phyloP scores from a whole-genome alignment of 1,140 invertebrate genomes.

The Gryon sp. region DNA sequence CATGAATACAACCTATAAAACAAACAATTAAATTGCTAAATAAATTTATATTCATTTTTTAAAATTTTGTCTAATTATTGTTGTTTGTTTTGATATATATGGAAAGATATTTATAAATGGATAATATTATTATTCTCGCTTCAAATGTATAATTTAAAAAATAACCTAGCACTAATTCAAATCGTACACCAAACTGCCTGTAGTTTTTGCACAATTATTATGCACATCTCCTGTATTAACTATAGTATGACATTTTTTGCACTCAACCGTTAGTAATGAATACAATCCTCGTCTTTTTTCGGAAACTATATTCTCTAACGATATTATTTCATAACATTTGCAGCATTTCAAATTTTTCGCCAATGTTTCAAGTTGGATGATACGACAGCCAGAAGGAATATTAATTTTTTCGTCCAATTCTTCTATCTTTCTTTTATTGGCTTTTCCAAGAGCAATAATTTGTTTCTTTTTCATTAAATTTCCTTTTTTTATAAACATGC shows the following conservation, averaged over 20 bases:
- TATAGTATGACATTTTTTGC: not conserved
- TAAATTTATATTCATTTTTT: no score
- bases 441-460: no score
- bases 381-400: not conserved
- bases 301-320: not conserved
- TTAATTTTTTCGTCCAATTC: not conserved
- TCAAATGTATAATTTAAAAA: not conserved
- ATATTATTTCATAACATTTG: not conserved
- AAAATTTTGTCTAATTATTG: no score
- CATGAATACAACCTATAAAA: conserved; percentile 11
- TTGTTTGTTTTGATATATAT: no score
- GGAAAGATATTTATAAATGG: no score
- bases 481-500: no score
- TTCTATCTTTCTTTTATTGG: no score
- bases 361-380: not conserved
- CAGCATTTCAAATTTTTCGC: not conserved
- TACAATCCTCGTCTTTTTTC: not conserved
- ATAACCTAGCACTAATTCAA: not conserved
- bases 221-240: not conserved
- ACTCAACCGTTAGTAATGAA: not conserved
- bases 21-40: not conserved
- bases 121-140: no score
- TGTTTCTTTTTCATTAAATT: no score
- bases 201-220: not conserved
- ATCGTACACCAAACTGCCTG: no score